These are phyloP conservation scores for Parnassius smintheus DNA, from an alignment of 2,888 invertebrate species.

Conservation along the genomic window DNA sequence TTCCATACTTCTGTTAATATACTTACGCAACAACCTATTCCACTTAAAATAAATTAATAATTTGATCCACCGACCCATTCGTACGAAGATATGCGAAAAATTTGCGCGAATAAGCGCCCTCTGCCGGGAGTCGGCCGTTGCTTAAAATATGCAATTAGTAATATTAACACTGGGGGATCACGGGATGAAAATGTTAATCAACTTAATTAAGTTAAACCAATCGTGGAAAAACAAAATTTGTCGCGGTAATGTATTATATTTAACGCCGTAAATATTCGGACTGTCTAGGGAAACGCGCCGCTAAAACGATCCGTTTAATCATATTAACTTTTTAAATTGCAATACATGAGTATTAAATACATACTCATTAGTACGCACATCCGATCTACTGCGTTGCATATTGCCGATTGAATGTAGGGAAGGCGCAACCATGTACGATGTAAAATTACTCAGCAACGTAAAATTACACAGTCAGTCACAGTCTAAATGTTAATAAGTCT, in stretches of 20 bases:
- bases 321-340: not conserved
- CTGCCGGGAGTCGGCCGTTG: constrained; percentile 11
- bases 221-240: constrained; percentile 22
- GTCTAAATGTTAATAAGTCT: too few relatives aligned
- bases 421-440: too few relatives aligned
- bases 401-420: too few relatives aligned
- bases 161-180: constrained; percentile 35
- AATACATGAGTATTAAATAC: too few relatives aligned
- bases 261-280: constrained; percentile 17
- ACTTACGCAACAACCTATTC: not conserved
- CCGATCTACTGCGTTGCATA: too few relatives aligned
- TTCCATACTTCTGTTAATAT: not conserved
- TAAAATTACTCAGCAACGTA: too few relatives aligned
- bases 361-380: too few relatives aligned
- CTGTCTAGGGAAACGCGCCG: constrained; percentile 2
- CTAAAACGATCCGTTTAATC: constrained; percentile 2
- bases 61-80: constrained; percentile 10
- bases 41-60: constrained; percentile 3
- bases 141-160: constrained; percentile 32
- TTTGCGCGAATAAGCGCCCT: constrained; percentile 12
- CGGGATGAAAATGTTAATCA: constrained; percentile 25
- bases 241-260: constrained; percentile 21
- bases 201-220: constrained; percentile 32
- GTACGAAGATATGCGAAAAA: constrained; percentile 15
- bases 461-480: too few relatives aligned